Evolutionary conservation across 2,113 vertebrate genomes (phyloP).

Genomic region (Cisticola juncidis): DNA sequence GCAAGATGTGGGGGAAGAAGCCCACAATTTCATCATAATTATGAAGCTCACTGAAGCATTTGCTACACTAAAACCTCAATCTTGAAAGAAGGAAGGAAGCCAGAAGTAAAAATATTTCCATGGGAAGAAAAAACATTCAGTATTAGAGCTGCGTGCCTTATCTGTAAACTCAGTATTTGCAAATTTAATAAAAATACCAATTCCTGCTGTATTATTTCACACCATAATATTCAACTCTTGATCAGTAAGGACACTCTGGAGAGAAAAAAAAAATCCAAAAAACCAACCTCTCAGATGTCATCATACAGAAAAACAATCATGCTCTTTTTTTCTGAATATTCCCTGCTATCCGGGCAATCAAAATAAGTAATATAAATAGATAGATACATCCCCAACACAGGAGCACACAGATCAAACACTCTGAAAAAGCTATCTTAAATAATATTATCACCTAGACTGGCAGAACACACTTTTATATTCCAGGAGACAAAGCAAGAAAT

Average conservation of each 20-base stretch:
- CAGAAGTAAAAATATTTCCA: slow-evolving; percentile 42
- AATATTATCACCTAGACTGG: slow-evolving; percentile 6
- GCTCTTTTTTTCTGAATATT: slow-evolving; percentile 24
- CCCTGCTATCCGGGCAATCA: slow-evolving; percentile 34
- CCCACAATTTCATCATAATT: not conserved
- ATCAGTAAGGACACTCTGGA: slow-evolving; percentile 2
- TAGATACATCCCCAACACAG: not conserved
- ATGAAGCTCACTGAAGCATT: not conserved
- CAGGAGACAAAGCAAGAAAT: slow-evolving; percentile 20
- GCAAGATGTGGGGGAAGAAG: not conserved
- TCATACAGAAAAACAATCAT: slow-evolving; percentile 40
- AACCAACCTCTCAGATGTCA: slow-evolving; percentile 31
- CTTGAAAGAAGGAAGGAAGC: slow-evolving; percentile 46
- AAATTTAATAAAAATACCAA: slow-evolving; percentile 13
- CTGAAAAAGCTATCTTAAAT: slow-evolving; percentile 34
- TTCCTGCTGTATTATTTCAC: slow-evolving; percentile 10
- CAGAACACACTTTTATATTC: not conserved
- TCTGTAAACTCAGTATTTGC: not conserved
- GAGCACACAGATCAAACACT: not conserved
- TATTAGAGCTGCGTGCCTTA: slow-evolving; percentile 40
- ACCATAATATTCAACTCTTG: not conserved
- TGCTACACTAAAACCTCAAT: not conserved
- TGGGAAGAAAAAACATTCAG: slow-evolving; percentile 2
- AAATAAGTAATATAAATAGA: not conserved
- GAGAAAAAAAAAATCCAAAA: not conserved